A percentile compares a stretch with the other conserved stretches of the same genome.
phyloP scores from a whole-genome alignment of 1,140 invertebrate species.

The Drosophila auraria region DNA sequence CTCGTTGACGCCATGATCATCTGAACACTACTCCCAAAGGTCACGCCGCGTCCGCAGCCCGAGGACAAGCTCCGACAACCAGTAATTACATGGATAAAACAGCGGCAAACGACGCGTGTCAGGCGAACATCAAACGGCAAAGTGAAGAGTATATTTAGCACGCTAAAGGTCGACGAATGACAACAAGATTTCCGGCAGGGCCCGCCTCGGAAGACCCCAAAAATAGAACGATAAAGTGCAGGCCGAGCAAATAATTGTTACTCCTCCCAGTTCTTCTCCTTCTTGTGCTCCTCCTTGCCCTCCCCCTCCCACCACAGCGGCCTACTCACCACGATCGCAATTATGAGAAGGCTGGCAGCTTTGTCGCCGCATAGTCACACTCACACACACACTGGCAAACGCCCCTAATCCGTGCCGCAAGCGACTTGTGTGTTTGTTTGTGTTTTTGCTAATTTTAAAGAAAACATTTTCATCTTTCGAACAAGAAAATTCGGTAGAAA shows the following conservation, averaged over 20 bases:
- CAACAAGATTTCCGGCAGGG: slow-evolving; percentile 77
- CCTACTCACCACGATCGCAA: slow-evolving; percentile 44
- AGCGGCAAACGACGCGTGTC: slow-evolving; percentile 16
- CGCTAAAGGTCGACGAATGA: slow-evolving; percentile 79
- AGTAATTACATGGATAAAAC: slow-evolving; percentile 39
- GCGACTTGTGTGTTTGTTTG: slow-evolving; percentile 42
- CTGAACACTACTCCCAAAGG: slow-evolving; percentile 23
- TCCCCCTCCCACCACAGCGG: background rate
- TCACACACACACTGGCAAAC: slow-evolving; percentile 34
- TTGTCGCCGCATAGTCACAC: slow-evolving; percentile 37
- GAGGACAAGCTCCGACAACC: slow-evolving; percentile 12
- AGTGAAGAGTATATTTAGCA: slow-evolving; percentile 44
- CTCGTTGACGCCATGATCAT: slow-evolving; percentile 24
- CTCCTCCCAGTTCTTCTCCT: slow-evolving; percentile 22
- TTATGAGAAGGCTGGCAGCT: slow-evolving; percentile 58
- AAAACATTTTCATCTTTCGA: slow-evolving; percentile 82
- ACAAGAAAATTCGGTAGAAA: slow-evolving; percentile 62
- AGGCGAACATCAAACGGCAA: slow-evolving; percentile 23
- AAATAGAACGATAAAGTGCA: slow-evolving; percentile 75
- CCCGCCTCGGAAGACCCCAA: slow-evolving; percentile 21
- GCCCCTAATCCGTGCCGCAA: slow-evolving; percentile 43
- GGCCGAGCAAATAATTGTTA: slow-evolving; percentile 53
- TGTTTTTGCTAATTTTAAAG: slow-evolving; percentile 79
- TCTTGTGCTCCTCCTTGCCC: background rate
- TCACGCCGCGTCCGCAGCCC: slow-evolving; percentile 11